Base-by-base conservation (phyloP, 2,888 invertebrate species). In the Dasysyrphus tricinctus region DNA sequence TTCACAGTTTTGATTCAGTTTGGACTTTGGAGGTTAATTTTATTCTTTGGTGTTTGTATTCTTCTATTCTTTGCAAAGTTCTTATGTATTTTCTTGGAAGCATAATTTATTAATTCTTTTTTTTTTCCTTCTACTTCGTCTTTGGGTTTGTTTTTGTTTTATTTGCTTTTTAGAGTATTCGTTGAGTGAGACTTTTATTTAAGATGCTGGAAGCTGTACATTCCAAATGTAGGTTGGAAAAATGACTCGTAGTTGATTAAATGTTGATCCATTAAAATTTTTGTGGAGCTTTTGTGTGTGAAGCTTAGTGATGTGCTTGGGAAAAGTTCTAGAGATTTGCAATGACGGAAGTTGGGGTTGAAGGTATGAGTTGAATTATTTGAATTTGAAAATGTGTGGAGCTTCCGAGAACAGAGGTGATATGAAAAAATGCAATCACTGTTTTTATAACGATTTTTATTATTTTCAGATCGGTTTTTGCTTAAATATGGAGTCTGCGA, bases 21-120 rank as follows among this genome's bases (percentile, higher is more conserved):
- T 67, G 78, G 82, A 16, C n/a, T 49, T 67, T 67, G 78, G 82
- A 82, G 82, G 78, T 75, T 82, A 67, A 47, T 75, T 83, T 85
- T 77, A 19, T 67, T 59, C 56, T 70, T 74, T 56, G 42, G 16
- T 6, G 24, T 82, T 54, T 54, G 14, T 47, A 51, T 51, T 59
- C 47, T 14, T 44, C 24, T 76, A 19, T 57, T 78, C 47, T n/a
- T 37, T 34, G 44, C 14, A 19, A 34, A 51, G 32, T 75, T 49
- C 59, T 59, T 47, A 32, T 59, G n/a, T 29, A 11, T 73, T 19
- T 32, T 59, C 47, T 76, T 76, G 3, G 14, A 49, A 37, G n/a
- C 67, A 67, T 54, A 56, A 67, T 69, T 49, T 75, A 59, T 59
- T 59, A 59, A 59, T 65, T 37, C 12, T 57, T 63, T 34, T 32